Percentiles rank a stretch among this genome's conserved stretches.
Evolutionary conservation across 2,797 vertebrate species (phyloP).

Genomic region (Sebastes glaucus): DNA sequence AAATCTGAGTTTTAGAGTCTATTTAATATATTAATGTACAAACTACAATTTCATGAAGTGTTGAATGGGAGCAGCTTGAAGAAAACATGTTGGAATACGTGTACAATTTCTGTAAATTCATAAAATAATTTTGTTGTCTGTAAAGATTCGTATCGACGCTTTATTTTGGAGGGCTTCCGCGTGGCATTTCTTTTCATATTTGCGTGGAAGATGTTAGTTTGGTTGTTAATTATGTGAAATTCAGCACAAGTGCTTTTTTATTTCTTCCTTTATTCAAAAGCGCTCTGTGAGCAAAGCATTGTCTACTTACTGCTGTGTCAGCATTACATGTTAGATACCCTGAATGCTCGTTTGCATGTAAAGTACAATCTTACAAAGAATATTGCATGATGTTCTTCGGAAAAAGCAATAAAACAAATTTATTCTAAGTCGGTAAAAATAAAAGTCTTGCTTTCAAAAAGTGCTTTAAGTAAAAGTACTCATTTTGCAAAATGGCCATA

Average conservation of each 20-base stretch:
- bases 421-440: not conserved
- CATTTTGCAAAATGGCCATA: not conserved
- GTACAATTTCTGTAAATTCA: slow-evolving; percentile 26
- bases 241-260: not conserved
- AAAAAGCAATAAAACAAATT: slow-evolving; percentile 40
- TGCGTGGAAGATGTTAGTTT: not conserved
- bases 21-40: slow-evolving; percentile 42
- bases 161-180: slow-evolving; percentile 13
- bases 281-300: not conserved
- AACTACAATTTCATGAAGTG: slow-evolving; percentile 30
- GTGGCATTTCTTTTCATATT: not conserved
- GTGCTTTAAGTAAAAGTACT: not conserved
- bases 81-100: slow-evolving; percentile 12
- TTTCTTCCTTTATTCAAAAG: not conserved
- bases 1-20: slow-evolving; percentile 46
- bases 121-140: slow-evolving; percentile 19
- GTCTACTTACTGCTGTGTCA: not conserved
- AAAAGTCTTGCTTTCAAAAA: not conserved
- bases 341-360: not conserved
- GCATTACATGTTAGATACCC: not conserved
- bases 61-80: slow-evolving; percentile 15
- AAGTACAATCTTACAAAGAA: slow-evolving; percentile 5
- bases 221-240: not conserved
- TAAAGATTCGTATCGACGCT: slow-evolving; percentile 21
- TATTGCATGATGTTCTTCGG: slow-evolving; percentile 29